These are phyloP conservation scores for Gobiocypris rarus DNA, from an alignment of 2,113 vertebrate species.

Conservation along the genomic window DNA sequence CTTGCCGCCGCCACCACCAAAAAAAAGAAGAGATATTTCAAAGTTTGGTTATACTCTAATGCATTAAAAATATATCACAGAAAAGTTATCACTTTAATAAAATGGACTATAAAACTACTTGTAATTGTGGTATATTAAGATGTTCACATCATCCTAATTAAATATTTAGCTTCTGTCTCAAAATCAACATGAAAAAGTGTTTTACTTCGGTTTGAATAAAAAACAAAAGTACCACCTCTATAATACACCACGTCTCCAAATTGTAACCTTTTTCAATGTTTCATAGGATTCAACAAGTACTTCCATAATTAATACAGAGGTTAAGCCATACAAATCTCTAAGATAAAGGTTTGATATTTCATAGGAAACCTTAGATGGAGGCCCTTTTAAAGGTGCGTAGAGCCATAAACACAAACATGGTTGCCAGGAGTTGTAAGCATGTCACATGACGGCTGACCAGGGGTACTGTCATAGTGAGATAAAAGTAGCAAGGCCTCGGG, in stretches of 20 bases:
- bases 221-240: neutral
- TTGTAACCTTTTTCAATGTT: neutral
- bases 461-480: neutral
- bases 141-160: neutral
- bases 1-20: too few relatives aligned
- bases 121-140: neutral
- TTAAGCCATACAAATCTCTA: neutral
- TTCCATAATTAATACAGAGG: neutral
- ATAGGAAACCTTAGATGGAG: neutral
- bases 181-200: neutral
- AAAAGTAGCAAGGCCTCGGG: neutral
- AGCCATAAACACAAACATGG: conserved; percentile 71
- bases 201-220: neutral
- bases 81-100: neutral
- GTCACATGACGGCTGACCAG: conserved; percentile 64
- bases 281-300: neutral
- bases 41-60: neutral
- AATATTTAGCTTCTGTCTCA: neutral
- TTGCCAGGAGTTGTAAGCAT: conserved; percentile 69
- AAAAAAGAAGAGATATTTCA: too few relatives aligned
- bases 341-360: neutral
- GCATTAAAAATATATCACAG: neutral
- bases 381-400: conserved; percentile 31
- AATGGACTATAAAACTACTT: neutral
- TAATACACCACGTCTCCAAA: too few relatives aligned